A percentile compares a stretch with the other conserved stretches of the same genome.
Conservation (phyloP, 1,140 invertebrate species). For the Mactra quadrangularis region DNA sequence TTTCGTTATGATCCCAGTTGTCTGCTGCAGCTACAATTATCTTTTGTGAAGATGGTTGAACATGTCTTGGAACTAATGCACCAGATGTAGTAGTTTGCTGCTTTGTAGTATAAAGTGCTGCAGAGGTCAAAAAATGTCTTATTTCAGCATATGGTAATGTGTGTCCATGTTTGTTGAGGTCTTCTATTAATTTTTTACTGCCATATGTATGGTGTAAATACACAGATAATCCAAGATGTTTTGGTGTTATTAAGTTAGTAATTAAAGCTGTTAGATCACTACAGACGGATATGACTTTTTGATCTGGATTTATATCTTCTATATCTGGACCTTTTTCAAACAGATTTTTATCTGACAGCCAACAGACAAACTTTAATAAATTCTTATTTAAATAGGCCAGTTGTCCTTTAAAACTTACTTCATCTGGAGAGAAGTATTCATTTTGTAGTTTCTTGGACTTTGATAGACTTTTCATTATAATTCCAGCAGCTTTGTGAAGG, state of each 20-base stretch:
- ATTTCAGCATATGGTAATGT: conserved; percentile 34
- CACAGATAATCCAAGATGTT: conserved; percentile 14
- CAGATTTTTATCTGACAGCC: background rate
- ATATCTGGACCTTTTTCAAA: background rate
- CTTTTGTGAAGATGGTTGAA: background rate
- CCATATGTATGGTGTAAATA: background rate
- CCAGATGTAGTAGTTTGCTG: conserved; percentile 1
- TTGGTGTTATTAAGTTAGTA: background rate
- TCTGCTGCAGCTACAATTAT: conserved; percentile 36
- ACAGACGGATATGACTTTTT: background rate
- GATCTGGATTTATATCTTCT: too few relatives aligned
- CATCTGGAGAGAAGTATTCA: conserved; percentile 26
- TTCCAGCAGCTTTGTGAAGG: conserved; percentile 19
- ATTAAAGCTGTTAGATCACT: background rate
- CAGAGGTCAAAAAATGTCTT: conserved; percentile 29
- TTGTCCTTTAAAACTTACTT: background rate
- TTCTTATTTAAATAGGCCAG: background rate
- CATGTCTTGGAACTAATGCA: conserved; percentile 10
- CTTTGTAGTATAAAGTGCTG: background rate
- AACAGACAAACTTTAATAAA: background rate
- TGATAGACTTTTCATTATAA: background rate
- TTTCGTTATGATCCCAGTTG: conserved; percentile 59
- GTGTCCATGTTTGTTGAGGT: background rate
- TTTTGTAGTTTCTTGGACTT: conserved; percentile 1
- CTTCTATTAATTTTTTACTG: conserved; percentile 29